A percentile compares a stretch with the other conserved stretches of the same genome.
Conservation (phyloP, 2,888 invertebrate genomes). For the Amiota mariae region DNA sequence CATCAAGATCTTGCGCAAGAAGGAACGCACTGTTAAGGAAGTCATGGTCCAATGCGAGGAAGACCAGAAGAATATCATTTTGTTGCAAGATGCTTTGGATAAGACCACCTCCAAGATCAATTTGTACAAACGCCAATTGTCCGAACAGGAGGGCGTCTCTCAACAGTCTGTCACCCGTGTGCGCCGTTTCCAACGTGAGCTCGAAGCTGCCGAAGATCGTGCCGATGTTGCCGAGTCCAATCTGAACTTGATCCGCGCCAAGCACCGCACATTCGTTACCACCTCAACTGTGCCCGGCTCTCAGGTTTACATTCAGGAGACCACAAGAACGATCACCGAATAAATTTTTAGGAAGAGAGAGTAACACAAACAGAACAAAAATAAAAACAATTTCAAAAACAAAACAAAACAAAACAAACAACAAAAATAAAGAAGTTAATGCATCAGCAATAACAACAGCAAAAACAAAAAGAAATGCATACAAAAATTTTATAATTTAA, state of each 20-base stretch:
- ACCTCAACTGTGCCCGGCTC: slow-evolving; percentile 93
- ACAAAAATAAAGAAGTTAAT: slow-evolving; percentile 27
- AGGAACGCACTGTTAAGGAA: slow-evolving; percentile 97
- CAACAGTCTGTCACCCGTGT: slow-evolving; percentile 95
- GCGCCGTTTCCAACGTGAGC: slow-evolving; percentile 97
- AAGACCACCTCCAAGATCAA: slow-evolving; percentile 89
- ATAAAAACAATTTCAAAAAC: slow-evolving; percentile 44
- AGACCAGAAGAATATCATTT: slow-evolving; percentile 94
- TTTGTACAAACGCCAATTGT: slow-evolving; percentile 96
- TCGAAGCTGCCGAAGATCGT: slow-evolving; percentile 97
- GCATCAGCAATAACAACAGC: slow-evolving; percentile 30
- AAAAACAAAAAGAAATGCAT: slow-evolving; percentile 46
- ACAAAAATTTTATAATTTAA: slow-evolving; percentile 57
- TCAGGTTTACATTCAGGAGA: slow-evolving; percentile 92
- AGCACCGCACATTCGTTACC: slow-evolving; percentile 98
- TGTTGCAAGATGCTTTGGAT: slow-evolving; percentile 93
- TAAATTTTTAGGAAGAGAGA: slow-evolving; percentile 50
- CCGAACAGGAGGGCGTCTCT: slow-evolving; percentile 94
- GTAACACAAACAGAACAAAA: not conserved
- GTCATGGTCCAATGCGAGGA: slow-evolving; percentile 96
- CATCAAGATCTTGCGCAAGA: slow-evolving; percentile 97
- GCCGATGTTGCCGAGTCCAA: slow-evolving; percentile 96
- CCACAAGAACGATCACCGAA: slow-evolving; percentile 78
- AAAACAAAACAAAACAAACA: slow-evolving; percentile 41
- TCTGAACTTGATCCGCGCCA: slow-evolving; percentile 94